Percentiles rank a stretch among this genome's conserved stretches.
Conservation (phyloP, 92 coral and sea anemone species). For the Heliopora coerulea region DNA sequence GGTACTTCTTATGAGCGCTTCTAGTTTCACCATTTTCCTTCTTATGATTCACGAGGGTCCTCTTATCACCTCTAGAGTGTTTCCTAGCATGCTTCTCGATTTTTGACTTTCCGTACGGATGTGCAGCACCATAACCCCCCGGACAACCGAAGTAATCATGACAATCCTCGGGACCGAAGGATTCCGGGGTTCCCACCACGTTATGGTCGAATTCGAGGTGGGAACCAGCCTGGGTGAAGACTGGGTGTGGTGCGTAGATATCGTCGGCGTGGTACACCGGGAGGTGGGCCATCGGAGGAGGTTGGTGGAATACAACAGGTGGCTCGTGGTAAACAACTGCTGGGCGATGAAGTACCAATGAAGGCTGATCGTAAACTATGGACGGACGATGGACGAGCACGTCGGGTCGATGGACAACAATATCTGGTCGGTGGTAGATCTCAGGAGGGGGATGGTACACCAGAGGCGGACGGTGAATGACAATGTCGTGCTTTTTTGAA, state of each 20-base stretch:
- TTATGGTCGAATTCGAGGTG: slow-evolving; percentile 65
- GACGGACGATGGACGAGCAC: slow-evolving; percentile 89
- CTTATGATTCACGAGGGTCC: neutral
- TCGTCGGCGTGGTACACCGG: slow-evolving; percentile 82
- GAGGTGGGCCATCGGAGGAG: slow-evolving; percentile 84
- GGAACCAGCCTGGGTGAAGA: slow-evolving; percentile 63
- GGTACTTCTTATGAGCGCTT: slow-evolving; percentile 70
- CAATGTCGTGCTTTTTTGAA: slow-evolving; percentile 72
- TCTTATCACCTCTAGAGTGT: slow-evolving; percentile 16
- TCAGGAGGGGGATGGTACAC: slow-evolving; percentile 96
- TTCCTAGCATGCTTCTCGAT: slow-evolving; percentile 42
- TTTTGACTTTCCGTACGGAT: slow-evolving; percentile 78
- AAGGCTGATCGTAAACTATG: slow-evolving; percentile 77
- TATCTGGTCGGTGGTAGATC: slow-evolving; percentile 81
- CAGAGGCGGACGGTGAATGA: slow-evolving; percentile 91
- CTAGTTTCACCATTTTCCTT: slow-evolving; percentile 26
- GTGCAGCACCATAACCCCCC: slow-evolving; percentile 58
- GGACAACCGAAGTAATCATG: slow-evolving; percentile 6
- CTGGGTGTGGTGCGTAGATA: slow-evolving; percentile 71
- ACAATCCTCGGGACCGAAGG: slow-evolving; percentile 41
- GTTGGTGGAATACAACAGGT: slow-evolving; percentile 84
- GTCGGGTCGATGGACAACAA: slow-evolving; percentile 81
- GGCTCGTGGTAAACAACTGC: slow-evolving; percentile 84
- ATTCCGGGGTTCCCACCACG: slow-evolving; percentile 65
- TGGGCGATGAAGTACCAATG: slow-evolving; percentile 83